Percentiles rank a stretch among this genome's conserved stretches.
Conservation (phyloP, 2,888 invertebrate species). For the Micoletzkya japonica region DNA sequence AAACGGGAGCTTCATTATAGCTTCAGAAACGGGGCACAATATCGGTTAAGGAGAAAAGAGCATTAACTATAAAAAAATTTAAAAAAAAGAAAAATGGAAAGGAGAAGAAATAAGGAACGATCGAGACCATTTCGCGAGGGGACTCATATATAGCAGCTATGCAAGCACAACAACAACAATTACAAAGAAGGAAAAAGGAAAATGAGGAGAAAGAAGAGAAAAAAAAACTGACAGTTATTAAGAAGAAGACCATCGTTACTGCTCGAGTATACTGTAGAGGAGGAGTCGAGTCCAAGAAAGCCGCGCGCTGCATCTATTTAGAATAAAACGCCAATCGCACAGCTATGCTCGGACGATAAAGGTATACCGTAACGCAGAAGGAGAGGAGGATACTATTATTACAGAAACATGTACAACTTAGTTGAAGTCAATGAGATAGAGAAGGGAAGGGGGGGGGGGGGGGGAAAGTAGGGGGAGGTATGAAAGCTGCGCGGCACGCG, state of each 20-base stretch:
- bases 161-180: neutral
- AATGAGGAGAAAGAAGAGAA: neutral
- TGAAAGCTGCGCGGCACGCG: neutral
- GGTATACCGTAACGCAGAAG: neutral
- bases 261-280: no score
- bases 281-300: no score
- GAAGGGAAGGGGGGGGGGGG: neutral
- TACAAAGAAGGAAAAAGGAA: neutral
- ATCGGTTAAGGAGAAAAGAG: no score
- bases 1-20: no score
- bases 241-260: neutral
- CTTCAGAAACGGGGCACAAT: no score
- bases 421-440: neutral
- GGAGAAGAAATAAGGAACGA: conserved; percentile 7
- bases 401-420: no score
- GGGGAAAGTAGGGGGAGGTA: no score
- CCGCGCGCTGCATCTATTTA: neutral
- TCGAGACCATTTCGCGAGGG: conserved; percentile 17
- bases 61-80: no score
- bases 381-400: no score
- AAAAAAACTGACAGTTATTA: conserved; percentile 4
- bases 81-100: neutral
- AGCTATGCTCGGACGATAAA: no score
- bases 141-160: conserved; percentile 1
- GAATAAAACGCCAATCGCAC: neutral